Conservation (phyloP, 2,113 vertebrate genomes). For the Hippolais icterina region DNA sequence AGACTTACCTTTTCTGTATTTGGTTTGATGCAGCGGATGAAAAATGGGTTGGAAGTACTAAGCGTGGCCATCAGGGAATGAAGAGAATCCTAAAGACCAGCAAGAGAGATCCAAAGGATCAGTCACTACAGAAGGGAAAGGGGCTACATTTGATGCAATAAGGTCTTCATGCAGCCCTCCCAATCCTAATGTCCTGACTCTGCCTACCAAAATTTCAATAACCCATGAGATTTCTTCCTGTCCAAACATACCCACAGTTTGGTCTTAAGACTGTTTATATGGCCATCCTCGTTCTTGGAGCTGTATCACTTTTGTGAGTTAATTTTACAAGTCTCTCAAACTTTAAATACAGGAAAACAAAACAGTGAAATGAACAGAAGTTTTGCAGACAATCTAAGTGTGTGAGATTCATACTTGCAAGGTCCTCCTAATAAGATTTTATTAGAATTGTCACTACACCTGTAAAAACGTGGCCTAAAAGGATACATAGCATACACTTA, state of each 20-base stretch:
- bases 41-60: slow-evolving; percentile 89
- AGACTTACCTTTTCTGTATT: slow-evolving; percentile 87
- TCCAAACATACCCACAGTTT: not conserved
- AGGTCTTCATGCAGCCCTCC: not conserved
- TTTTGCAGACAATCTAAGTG: not conserved
- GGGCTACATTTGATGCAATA: not conserved
- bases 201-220: not conserved
- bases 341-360: not conserved
- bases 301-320: not conserved
- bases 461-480: not conserved
- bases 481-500: not conserved
- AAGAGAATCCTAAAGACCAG: slow-evolving; percentile 83
- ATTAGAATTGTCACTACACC: not conserved
- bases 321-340: not conserved
- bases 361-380: not conserved
- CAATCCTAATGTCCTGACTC: not conserved
- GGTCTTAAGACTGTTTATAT: not conserved
- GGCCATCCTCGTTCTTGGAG: not conserved
- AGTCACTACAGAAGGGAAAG: not conserved
- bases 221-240: not conserved
- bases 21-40: slow-evolving; percentile 94
- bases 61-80: slow-evolving; percentile 91
- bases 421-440: not conserved
- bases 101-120: not conserved
- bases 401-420: not conserved